A percentile compares a stretch with the other conserved stretches of the same genome.
These are phyloP conservation scores for Todiramphus saurophagus DNA, from an alignment of 2,113 vertebrate species.

Conservation along the genomic window DNA sequence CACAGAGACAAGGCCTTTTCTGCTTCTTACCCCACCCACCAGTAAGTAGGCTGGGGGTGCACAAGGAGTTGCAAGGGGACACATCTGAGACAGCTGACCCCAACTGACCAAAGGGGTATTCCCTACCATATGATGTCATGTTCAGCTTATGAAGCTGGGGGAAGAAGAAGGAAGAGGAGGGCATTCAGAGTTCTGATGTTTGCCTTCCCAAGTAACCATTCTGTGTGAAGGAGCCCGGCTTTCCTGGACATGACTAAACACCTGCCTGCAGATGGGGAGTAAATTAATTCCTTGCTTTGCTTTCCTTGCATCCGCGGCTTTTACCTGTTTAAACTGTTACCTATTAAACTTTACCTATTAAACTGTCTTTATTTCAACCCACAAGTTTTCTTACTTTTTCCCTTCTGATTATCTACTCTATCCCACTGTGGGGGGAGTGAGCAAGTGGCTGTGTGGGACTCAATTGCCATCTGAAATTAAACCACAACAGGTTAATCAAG, in stretches of 20 bases:
- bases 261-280: background rate
- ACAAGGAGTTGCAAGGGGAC: background rate
- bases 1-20: background rate
- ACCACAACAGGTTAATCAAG: background rate
- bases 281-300: background rate
- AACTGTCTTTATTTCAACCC: background rate
- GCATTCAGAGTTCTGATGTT: no score
- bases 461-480: background rate
- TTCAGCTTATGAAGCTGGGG: background rate
- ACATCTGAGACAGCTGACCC: background rate
- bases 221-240: background rate
- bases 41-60: background rate
- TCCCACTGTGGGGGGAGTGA: background rate
- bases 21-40: background rate
- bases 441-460: background rate
- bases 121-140: background rate
- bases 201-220: background rate
- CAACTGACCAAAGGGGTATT: background rate
- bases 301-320: background rate
- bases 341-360: background rate
- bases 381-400: background rate
- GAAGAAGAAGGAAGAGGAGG: background rate
- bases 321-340: background rate
- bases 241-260: background rate
- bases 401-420: background rate